Conservation (phyloP, 2,888 invertebrate species). For the Tromatobia lineatoria region DNA sequence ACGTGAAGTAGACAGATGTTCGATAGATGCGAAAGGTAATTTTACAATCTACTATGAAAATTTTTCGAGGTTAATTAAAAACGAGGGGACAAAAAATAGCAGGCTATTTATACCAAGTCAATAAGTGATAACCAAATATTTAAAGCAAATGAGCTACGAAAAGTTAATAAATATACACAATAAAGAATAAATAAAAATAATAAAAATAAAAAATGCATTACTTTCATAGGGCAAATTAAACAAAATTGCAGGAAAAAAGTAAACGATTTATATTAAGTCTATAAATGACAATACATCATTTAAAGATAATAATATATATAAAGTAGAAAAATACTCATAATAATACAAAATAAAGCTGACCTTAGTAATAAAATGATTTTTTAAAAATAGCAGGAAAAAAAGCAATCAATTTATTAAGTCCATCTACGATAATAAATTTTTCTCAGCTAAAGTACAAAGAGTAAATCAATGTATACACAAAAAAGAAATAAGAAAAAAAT, state of each 20-base stretch:
- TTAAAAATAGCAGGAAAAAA: too few relatives aligned
- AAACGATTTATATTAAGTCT: background rate
- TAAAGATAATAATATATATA: too few relatives aligned
- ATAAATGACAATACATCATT: background rate
- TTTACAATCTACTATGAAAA: background rate
- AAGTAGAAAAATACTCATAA: too few relatives aligned
- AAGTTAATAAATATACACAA: too few relatives aligned
- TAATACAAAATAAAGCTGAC: too few relatives aligned
- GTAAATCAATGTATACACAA: background rate
- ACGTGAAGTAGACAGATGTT: constrained; percentile 20
- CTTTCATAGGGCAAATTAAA: too few relatives aligned
- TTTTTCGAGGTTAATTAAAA: background rate
- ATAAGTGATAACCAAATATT: background rate
- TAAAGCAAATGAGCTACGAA: background rate
- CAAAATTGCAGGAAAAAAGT: too few relatives aligned
- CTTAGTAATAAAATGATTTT: too few relatives aligned
- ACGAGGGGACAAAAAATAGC: background rate
- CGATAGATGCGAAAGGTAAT: constrained; percentile 18
- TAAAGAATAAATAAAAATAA: background rate
- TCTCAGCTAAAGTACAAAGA: too few relatives aligned
- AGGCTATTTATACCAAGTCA: background rate
- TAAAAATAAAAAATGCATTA: too few relatives aligned
- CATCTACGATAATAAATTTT: too few relatives aligned
- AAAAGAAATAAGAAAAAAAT: background rate
- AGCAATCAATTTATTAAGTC: too few relatives aligned